phyloP scores from a whole-genome alignment of 2,113 vertebrate genomes.

The Puma concolor region DNA sequence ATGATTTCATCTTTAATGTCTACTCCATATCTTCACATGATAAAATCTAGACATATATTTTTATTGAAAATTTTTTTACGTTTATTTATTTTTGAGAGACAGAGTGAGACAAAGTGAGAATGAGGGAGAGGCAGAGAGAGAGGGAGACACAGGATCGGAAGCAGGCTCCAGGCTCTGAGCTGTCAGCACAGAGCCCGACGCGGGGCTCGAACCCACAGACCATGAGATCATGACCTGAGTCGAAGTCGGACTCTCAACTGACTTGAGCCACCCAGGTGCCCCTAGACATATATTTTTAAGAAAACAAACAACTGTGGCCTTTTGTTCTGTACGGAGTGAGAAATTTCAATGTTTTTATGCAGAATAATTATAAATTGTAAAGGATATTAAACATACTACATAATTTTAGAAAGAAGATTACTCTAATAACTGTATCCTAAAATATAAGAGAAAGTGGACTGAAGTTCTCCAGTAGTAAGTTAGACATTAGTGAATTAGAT shows the following conservation, averaged over 20 bases:
- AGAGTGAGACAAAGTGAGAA: too few species aligned
- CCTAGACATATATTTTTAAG: not conserved
- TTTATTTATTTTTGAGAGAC: too few species aligned
- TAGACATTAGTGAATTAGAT: not conserved
- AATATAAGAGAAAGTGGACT: not conserved
- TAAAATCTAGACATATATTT: not conserved
- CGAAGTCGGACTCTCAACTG: too few species aligned
- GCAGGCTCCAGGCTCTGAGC: too few species aligned
- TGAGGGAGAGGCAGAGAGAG: too few species aligned
- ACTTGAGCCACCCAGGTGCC: too few species aligned
- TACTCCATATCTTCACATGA: not conserved
- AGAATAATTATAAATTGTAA: not conserved
- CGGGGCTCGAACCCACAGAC: too few species aligned
- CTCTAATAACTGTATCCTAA: not conserved
- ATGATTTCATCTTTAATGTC: not conserved
- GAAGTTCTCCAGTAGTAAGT: not conserved
- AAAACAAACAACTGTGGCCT: not conserved
- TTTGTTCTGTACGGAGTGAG: not conserved
- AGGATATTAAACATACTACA: not conserved
- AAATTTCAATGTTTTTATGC: not conserved
- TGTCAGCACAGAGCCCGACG: too few species aligned
- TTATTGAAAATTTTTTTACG: not conserved
- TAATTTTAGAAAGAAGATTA: not conserved
- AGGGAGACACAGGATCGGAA: too few species aligned
- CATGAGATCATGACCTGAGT: too few species aligned